These are phyloP conservation scores for Gallinago undulata DNA, from an alignment of 2,113 vertebrate species.

Conservation along the genomic window DNA sequence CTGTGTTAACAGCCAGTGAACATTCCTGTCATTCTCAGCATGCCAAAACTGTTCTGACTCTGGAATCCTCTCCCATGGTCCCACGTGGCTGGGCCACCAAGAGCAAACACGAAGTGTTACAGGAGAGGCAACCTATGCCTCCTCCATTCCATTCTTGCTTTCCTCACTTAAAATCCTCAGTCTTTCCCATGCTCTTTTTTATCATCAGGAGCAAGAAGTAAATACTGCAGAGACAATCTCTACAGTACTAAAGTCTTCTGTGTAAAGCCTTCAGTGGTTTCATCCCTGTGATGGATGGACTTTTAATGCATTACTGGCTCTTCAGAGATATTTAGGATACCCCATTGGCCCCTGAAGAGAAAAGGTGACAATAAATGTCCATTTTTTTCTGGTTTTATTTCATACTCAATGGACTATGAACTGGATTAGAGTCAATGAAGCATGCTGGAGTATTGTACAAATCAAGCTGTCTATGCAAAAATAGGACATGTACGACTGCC, in stretches of 20 bases:
- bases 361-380: neutral
- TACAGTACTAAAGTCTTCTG: neutral
- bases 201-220: neutral
- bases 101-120: neutral
- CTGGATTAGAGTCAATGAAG: neutral
- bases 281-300: neutral
- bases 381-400: constrained; percentile 14
- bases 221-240: neutral
- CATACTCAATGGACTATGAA: neutral
- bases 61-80: neutral
- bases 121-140: neutral
- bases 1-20: neutral
- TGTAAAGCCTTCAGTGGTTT: neutral
- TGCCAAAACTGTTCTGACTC: neutral
- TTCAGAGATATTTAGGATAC: neutral
- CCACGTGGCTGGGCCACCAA: neutral
- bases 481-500: neutral
- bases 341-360: neutral
- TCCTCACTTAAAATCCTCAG: neutral
- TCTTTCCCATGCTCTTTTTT: neutral
- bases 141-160: neutral
- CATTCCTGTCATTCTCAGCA: neutral
- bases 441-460: neutral
- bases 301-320: neutral
- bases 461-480: neutral